phyloP scores from a whole-genome alignment of 2,113 vertebrate genomes.

The Sorex araneus region DNA sequence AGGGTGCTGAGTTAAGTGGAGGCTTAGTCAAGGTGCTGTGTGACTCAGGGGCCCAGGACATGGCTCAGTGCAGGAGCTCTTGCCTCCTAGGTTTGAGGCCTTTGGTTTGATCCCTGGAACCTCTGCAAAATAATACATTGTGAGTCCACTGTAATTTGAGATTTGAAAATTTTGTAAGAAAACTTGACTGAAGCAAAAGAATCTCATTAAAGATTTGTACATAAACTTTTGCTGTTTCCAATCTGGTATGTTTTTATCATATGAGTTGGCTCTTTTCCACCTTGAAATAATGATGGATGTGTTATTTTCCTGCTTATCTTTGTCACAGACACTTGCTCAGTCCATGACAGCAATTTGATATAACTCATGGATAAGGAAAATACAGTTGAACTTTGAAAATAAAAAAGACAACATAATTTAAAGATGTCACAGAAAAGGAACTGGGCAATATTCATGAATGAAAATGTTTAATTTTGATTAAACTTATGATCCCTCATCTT shows the following conservation, averaged over 20 bases:
- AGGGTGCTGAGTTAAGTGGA: conserved; percentile 38
- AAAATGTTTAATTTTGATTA: too few relatives aligned
- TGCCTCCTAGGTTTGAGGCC: background rate
- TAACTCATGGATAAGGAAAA: conserved; percentile 42
- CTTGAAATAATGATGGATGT: too few relatives aligned
- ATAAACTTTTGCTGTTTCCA: too few relatives aligned
- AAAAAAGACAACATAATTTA: conserved; percentile 45
- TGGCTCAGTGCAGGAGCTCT: too few relatives aligned
- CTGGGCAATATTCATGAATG: background rate
- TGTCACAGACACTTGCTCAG: too few relatives aligned
- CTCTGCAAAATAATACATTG: background rate
- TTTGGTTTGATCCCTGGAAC: background rate
- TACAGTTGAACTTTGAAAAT: conserved; percentile 58
- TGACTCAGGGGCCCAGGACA: too few relatives aligned
- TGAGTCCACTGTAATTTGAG: conserved; percentile 26
- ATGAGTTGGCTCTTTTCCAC: too few relatives aligned
- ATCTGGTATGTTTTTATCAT: too few relatives aligned
- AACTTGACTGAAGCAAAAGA: background rate
- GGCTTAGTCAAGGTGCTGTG: background rate
- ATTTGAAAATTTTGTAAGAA: conserved; percentile 22
- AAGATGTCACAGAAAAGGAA: background rate
- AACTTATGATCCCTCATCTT: background rate
- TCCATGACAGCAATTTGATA: too few relatives aligned
- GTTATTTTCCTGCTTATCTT: too few relatives aligned
- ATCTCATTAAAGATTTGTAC: too few relatives aligned